Evolutionary conservation across 2,113 vertebrate species (phyloP), one percentile per base, ranked within the genome.

Genomic region (Dromas ardeola): DNA sequence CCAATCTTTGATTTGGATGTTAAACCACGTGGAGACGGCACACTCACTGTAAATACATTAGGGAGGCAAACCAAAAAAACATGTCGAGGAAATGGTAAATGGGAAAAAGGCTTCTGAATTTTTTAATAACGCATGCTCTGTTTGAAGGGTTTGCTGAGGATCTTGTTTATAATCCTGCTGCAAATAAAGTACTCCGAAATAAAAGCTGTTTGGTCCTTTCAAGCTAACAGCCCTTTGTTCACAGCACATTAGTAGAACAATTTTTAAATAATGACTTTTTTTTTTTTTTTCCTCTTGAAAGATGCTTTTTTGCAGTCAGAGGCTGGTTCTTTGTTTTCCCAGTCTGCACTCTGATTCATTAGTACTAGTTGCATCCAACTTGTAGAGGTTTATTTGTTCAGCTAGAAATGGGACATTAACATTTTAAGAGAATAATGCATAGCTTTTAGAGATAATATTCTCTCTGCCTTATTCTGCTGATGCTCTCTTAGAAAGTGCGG

Each of bases 191-290:
- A 52, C 90, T 95, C 65, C 8, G 18, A 96, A 97, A 96, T 96
- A 97, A 98, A 98, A 97, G 96, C 87, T 72, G 85, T 94, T 98
- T 89, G 90, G 91, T 96, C 80, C 95, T 97, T 98, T 96, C 93
- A 96, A 95, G 89, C 88, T 90, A 95, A 95, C 76, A 95, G 81
- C 72, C 74, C 90, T 96, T 98, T 97, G 97, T 98, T 97, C 25
- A 1, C 56, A 82, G 82, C 62, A 73, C 95, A 95, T 97, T 97
- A 97, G 93, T 88, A 92, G 94, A 98, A 83, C 92, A 92, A 96
- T 97, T 98, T 98, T 98, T 86, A 97, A 98, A 98, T 97, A 98
- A 98, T 95, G 88, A 95, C 97, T 97, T 97, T 97, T 93, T 96
- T 97, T 97, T 95, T 92, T 81, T 92, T 81, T 95, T 95, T 95